Evolutionary conservation across 2,888 invertebrate species (phyloP), one percentile per base, ranked within the genome.

Genomic region (Scrobipalpa atriplicella): DNA sequence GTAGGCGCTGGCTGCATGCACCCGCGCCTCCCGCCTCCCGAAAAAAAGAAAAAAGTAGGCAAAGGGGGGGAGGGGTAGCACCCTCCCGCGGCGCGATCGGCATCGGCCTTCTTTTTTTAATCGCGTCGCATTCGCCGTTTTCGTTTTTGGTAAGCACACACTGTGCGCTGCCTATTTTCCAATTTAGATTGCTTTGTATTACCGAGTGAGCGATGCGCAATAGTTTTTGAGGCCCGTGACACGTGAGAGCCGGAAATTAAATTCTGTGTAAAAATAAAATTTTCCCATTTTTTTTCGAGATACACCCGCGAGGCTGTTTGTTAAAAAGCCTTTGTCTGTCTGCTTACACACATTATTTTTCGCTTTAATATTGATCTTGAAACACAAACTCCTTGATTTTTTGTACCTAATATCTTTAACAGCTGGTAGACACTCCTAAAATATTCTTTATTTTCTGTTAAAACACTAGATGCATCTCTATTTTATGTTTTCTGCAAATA

Each of bases 151-250:
- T 91, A 92, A 92, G 92, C 92, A 92, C 90, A 92, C 90, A 92
- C 87, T 85, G 91, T 89, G 89, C 91, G 89, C 88, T 91, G 92
- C 92, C 92, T 92, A 92, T 92, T 91, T 92, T 92, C 92, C 92
- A 92, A 92, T 92, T 92, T 92, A 92, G 92, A 92, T 92, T 91
- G 92, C 92, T 92, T 92, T 92, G 92, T 92, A 92, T 92, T 92
- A 92, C 89, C 87, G 90, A 86, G 80, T 90, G 91, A 90, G 89
- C 89, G 90, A 91, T 89, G 92, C 83, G 91, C 92, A 87, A 92
- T 92, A 92, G 92, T 91, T 92, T 91, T 90, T 90, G 88, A 89
- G 83, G 86, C 84, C 76, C 85, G 89, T 84, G 90, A 90, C 91
- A 90, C 82, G 87, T 84, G 83, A 86, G 79, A 76, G 83, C 77